Percentiles rank a stretch among this genome's conserved stretches.
Evolutionary conservation across 2,888 invertebrate genomes (phyloP).

Genomic region (Euclidia mi): DNA sequence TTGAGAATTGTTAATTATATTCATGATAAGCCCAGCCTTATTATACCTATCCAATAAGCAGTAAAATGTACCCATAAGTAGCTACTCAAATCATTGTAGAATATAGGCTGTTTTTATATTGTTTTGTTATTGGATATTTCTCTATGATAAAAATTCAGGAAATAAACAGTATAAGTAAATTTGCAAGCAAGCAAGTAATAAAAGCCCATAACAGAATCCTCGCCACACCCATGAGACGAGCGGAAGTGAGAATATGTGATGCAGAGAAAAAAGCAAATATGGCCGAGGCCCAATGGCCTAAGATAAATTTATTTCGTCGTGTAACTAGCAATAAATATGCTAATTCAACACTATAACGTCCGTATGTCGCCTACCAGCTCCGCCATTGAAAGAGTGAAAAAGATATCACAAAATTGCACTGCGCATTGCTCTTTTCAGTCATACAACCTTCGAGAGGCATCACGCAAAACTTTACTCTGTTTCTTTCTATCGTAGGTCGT

Average conservation of each 20-base stretch:
- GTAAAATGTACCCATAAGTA: too few relatives aligned
- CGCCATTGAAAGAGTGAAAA: conserved; percentile 87
- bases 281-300: conserved; percentile 78
- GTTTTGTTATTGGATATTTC: too few relatives aligned
- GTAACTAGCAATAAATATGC: conserved; percentile 89
- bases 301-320: conserved; percentile 87
- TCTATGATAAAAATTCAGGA: not conserved
- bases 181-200: conserved; percentile 4
- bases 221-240: conserved; percentile 60
- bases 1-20: too few relatives aligned
- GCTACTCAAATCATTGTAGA: too few relatives aligned
- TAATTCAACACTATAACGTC: conserved; percentile 88
- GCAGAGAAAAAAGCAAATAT: conserved; percentile 71
- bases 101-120: too few relatives aligned
- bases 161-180: conserved; percentile 3
- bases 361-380: conserved; percentile 86
- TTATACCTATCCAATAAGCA: too few relatives aligned
- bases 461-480: conserved; percentile 81
- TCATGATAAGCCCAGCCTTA: too few relatives aligned
- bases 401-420: conserved; percentile 89
- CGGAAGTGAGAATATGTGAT: conserved; percentile 72
- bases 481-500: conserved; percentile 79
- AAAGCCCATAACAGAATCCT: conserved; percentile 7
- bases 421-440: conserved; percentile 89
- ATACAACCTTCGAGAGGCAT: conserved; percentile 76